A percentile compares a stretch with the other conserved stretches of the same genome.
Conservation (phyloP, 2,888 invertebrate genomes). For the Agrilus mali region DNA sequence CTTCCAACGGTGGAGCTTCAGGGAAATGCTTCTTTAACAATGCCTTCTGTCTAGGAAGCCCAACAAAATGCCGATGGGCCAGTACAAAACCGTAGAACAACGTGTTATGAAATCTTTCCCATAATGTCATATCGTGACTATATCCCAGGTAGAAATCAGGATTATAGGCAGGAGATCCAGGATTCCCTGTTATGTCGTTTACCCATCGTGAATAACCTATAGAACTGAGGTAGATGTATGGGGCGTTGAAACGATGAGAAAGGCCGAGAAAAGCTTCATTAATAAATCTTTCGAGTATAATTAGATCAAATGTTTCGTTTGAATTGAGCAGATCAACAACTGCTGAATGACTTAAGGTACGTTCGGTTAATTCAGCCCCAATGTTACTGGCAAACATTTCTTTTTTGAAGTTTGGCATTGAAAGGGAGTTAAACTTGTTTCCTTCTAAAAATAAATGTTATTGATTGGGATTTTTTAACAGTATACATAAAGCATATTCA, state of each 20-base stretch:
- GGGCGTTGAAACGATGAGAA: constrained; percentile 17
- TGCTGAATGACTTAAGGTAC: constrained; percentile 10
- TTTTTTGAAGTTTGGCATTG: no score
- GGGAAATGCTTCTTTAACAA: constrained; percentile 19
- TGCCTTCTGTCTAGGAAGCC: constrained; percentile 5
- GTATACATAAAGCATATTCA: no score
- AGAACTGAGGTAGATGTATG: constrained; percentile 15
- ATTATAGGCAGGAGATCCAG: constrained; percentile 15
- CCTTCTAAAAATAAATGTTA: no score
- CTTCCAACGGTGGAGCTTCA: constrained; percentile 16
- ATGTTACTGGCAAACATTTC: no score
- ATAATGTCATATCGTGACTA: constrained; percentile 16
- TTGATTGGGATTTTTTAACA: no score
- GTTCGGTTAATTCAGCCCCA: no score
- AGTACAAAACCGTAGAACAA: constrained; percentile 2
- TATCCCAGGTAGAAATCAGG: constrained; percentile 12
- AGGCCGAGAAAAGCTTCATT: constrained; percentile 20
- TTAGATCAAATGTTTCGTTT: constrained; percentile 20
- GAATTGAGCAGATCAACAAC: constrained; percentile 19
- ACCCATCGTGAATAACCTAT: constrained; percentile 13
- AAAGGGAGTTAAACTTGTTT: no score
- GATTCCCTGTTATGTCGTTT: constrained; percentile 19
- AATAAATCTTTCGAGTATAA: constrained; percentile 21
- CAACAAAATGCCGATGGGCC: constrained; percentile 4
- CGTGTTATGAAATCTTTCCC: constrained; percentile 16